Evolutionary conservation across 2,113 vertebrate species (phyloP), one percentile per base, ranked within the genome.

Genomic region (Lepus timidus): DNA sequence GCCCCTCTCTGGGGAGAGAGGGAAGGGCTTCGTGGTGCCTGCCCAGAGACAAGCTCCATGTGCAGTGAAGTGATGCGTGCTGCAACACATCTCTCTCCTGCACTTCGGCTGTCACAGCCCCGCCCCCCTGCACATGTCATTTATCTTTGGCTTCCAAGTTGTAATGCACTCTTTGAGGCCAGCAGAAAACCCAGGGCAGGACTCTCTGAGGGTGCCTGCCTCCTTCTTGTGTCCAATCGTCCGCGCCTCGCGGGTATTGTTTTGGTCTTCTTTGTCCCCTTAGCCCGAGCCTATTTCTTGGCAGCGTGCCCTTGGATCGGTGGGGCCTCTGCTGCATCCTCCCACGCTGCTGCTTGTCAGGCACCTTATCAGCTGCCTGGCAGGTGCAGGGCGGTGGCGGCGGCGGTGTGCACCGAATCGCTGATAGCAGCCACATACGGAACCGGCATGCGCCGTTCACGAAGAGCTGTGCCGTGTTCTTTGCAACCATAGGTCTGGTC

Each of bases 321-420:
- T 51, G 68, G 93, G 78, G 88, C 74, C 64, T 68, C 70, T 39
- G 68, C 74, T 1, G 55, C 14, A 12, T 95, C 88, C 85, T 75
- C 82, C 49, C 49, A 4, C 6, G 93, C 73, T 58, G 83, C 88
- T 88, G 88, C 91, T 76, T 75, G 83, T 93, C 95, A 95, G 91
- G 62, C 68, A 33, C 88, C 97, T 98, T 98, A 98, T 98, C 95
- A 96, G 97, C 79, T 90, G 76, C 64, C 74, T 33, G 83, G 94
- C 95, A 97, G 97, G 81, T 1, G 13, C 71, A 29, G 76, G 89
- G 90, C 25, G 65, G 65, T 0, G 70, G 85, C 1, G 44, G 49
- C 3, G 23, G 17, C 49, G 23, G 93, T 67, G 55, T 20, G 5
- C 91, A 4, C 90, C 44, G 85, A 55, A 68, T 95, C 49, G 3